Percentiles rank a stretch among this genome's conserved stretches.
Conservation (phyloP, 1,140 invertebrate species). For the Tetragnatha versicolor region DNA sequence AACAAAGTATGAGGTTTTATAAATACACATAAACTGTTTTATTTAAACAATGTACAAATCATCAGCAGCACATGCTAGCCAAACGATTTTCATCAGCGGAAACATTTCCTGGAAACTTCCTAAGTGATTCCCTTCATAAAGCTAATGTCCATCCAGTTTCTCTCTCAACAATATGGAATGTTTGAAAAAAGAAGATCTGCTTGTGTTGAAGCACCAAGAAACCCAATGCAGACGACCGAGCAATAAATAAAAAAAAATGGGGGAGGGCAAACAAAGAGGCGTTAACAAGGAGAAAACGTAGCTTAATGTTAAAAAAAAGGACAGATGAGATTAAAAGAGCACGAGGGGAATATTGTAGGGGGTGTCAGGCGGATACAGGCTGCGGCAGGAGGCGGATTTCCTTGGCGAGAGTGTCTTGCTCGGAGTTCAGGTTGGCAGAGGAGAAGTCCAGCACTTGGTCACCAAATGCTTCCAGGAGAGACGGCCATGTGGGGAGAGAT, state of each 20-base stretch:
- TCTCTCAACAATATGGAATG: slow-evolving; percentile 41
- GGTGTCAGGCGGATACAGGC: slow-evolving; percentile 36
- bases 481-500: slow-evolving; percentile 44
- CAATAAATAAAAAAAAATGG: neutral
- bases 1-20: slow-evolving; percentile 28
- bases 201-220: neutral
- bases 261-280: neutral
- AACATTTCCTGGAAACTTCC: slow-evolving; percentile 55
- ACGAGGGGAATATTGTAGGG: neutral
- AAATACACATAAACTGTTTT: slow-evolving; percentile 23
- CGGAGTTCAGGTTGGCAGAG: slow-evolving; percentile 27
- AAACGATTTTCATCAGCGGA: slow-evolving; percentile 10
- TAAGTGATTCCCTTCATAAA: neutral
- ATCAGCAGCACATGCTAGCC: slow-evolving; percentile 21
- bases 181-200: neutral
- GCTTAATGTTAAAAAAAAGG: neutral
- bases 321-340: neutral
- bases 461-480: slow-evolving; percentile 41
- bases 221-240: neutral
- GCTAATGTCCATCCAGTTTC: neutral
- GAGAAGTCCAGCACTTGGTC: slow-evolving; percentile 24
- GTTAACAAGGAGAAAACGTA: neutral
- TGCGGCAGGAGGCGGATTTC: slow-evolving; percentile 16
- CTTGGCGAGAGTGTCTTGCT: neutral
- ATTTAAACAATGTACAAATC: slow-evolving; percentile 52